Evolutionary conservation across 2,113 vertebrate species (phyloP).

Genomic region (Callithrix jacchus): DNA sequence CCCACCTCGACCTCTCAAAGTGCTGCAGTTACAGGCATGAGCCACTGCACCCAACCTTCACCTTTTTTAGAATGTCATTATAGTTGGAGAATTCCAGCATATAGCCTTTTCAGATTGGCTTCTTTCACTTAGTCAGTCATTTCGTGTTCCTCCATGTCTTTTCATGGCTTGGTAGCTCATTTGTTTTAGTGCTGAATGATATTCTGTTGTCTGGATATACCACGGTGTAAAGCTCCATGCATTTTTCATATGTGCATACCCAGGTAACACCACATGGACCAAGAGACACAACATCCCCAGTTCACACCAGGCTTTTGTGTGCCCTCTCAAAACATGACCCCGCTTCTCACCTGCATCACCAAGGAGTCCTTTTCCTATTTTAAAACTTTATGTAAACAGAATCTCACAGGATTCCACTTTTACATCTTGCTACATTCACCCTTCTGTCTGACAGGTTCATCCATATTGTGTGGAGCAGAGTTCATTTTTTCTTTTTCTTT

Average conservation of each 20-base stretch:
- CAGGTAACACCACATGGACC: background rate
- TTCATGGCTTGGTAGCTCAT: background rate
- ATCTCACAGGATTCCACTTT: background rate
- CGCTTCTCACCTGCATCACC: background rate
- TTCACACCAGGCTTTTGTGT: background rate
- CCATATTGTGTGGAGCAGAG: rapidly evolving
- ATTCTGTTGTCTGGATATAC: background rate
- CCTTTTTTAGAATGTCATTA: background rate
- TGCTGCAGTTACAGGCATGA: too few species aligned
- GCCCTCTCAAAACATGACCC: background rate
- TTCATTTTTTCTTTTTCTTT: too few species aligned
- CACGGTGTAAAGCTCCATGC: background rate
- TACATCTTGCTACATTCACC: background rate
- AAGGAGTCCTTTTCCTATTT: background rate
- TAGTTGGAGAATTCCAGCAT: rapidly evolving
- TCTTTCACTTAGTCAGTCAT: background rate
- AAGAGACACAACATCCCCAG: too few species aligned
- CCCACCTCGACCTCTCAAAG: too few species aligned
- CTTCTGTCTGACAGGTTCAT: background rate
- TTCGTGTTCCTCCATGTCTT: background rate
- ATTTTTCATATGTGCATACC: rapidly evolving
- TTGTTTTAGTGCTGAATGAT: background rate
- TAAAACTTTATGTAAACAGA: background rate
- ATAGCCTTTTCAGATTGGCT: background rate
- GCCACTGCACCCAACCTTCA: too few species aligned